phyloP scores from a whole-genome alignment of 1,140 invertebrate species.

The Drosophila insularis region DNA sequence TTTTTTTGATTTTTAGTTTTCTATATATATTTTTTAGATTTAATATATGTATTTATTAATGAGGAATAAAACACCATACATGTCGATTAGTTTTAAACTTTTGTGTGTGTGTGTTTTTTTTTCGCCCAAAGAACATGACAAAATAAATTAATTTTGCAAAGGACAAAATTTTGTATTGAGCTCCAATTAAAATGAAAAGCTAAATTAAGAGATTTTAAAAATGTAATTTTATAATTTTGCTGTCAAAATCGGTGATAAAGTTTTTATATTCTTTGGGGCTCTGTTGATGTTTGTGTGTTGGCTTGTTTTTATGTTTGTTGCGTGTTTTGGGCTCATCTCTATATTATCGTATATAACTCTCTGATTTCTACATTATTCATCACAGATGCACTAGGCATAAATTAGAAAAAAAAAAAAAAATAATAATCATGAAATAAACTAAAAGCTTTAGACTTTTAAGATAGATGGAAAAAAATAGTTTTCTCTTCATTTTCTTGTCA shows the following conservation, averaged over 20 bases:
- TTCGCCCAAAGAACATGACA: neutral
- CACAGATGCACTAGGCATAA: conserved; percentile 76
- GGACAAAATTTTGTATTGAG: neutral
- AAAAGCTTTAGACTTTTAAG: neutral
- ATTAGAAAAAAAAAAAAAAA: conserved; percentile 57
- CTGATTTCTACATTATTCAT: conserved; percentile 69
- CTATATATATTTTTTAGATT: conserved; percentile 32
- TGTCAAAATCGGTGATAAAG: neutral
- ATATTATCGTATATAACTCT: neutral
- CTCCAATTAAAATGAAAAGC: neutral
- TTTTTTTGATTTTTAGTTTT: conserved; percentile 27
- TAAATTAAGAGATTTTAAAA: neutral
- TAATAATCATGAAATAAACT: conserved; percentile 11
- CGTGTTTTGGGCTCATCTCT: conserved; percentile 51
- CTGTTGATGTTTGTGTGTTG: neutral
- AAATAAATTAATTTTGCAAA: neutral
- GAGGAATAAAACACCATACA: conserved; percentile 79
- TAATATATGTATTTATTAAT: conserved; percentile 21
- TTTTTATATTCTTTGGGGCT: neutral
- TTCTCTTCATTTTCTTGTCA: neutral
- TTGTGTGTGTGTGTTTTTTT: conserved; percentile 37
- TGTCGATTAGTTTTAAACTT: conserved; percentile 66
- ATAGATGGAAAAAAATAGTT: neutral
- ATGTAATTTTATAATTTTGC: neutral
- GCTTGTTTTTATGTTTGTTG: neutral